Evolutionary conservation across 2,113 vertebrate species (phyloP), one percentile per base, ranked within the genome.

Genomic region (Tor tambroides): DNA sequence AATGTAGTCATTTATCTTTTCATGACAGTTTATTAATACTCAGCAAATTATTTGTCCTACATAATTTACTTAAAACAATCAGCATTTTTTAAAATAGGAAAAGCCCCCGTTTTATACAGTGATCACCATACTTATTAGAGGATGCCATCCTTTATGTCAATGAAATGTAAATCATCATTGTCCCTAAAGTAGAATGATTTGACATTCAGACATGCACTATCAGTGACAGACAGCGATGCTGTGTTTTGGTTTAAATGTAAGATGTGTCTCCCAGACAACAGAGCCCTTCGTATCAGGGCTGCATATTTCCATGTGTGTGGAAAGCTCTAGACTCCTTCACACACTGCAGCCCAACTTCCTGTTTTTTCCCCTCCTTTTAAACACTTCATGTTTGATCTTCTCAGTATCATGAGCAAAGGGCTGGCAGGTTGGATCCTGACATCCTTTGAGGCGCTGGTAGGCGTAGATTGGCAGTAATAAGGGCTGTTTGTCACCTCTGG

Each of bases 391-490:
- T 89, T 87, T 89, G 86, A 87, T 87, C 83, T 85, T 81, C 76
- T 78, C 83, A 17, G 77, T 77, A 77, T 87, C 81, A 72, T 83
- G 61, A 75, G 51, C 72, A 35, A 54, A 87, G 71, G 86, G 32
- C 35, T 87, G 86, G 78, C 69, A 84, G 85, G 82, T 76, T 85
- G 59, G 75, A 84, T 89, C 74, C 80, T 87, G 88, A 85, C 76
- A 76, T 78, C 69, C 74, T 89, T 87, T 83, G 86, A 89, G 79
- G 86, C 51, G 0, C 83, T 83, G 63, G 83, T 86, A 86, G 86
- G 86, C 8, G 83, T 78, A 87, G 83, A 89, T 87, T 89, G 86
- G 77, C 88, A 87, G 86, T 89, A 87, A 89, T 87, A 89, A 89
- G 79, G 86, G 83, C 72, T 87, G 83, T 83, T 85, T 87, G 88